Evolutionary conservation across 2,888 invertebrate species (phyloP).

Genomic region (Sericinus montela): DNA sequence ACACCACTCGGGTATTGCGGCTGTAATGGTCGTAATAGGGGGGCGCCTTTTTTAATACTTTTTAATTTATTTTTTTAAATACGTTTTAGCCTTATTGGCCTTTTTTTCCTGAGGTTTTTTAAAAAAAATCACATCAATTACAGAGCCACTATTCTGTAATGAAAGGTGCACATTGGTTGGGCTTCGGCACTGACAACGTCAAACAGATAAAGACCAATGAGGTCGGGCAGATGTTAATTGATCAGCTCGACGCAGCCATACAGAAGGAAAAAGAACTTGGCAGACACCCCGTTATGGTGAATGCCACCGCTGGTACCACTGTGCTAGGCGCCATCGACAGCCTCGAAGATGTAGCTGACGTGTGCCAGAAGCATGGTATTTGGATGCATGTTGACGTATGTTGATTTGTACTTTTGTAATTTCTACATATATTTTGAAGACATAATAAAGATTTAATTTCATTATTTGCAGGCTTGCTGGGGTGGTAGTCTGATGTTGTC

Average conservation of each 20-base stretch:
- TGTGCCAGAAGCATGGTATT: constrained; percentile 83
- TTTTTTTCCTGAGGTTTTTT: too few relatives aligned
- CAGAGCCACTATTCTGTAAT: constrained; percentile 90
- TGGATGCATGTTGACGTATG: constrained; percentile 93
- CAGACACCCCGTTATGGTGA: constrained; percentile 83
- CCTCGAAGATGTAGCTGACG: constrained; percentile 80
- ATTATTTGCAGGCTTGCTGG: constrained; percentile 83
- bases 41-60: too few relatives aligned
- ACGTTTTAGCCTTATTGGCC: too few relatives aligned
- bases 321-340: constrained; percentile 92
- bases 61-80: too few relatives aligned
- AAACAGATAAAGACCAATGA: constrained; percentile 82
- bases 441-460: background rate
- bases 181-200: constrained; percentile 88
- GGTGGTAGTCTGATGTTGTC: constrained; percentile 88
- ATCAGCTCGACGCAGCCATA: constrained; percentile 81
- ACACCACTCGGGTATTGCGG: too few relatives aligned
- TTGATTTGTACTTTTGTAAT: too few relatives aligned
- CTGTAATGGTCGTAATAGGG: too few relatives aligned
- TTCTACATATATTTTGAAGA: too few relatives aligned
- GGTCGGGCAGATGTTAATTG: constrained; percentile 82
- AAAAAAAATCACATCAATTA: constrained; percentile 25
- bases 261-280: constrained; percentile 59
- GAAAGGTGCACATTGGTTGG: constrained; percentile 90
- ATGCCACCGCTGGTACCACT: constrained; percentile 89